Conservation (phyloP, 2,113 vertebrate genomes). For the Haemorhous mexicanus region DNA sequence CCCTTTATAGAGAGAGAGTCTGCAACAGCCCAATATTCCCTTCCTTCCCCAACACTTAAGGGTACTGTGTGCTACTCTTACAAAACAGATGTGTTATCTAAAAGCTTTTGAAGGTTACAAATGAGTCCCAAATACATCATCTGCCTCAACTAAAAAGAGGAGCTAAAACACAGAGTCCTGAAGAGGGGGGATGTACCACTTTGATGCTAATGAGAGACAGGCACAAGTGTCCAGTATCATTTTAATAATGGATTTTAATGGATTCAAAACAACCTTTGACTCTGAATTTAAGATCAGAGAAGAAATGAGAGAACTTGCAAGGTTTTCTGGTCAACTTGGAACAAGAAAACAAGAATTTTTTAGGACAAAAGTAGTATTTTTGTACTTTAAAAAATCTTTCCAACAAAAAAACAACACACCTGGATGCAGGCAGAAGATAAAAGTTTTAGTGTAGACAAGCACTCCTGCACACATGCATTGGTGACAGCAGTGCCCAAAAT, state of each 20-base stretch:
- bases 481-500: neutral
- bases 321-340: neutral
- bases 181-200: neutral
- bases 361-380: neutral
- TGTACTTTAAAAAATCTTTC: neutral
- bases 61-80: neutral
- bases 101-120: neutral
- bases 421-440: neutral
- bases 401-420: neutral
- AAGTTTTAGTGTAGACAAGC: neutral
- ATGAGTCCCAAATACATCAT: neutral
- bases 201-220: neutral
- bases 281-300: neutral
- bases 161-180: neutral
- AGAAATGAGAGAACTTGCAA: neutral
- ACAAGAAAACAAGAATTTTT: neutral
- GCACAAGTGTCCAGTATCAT: neutral
- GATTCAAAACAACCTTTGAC: too few species aligned
- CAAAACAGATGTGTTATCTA: neutral
- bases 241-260: neutral
- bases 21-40: neutral
- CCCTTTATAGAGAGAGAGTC: neutral
- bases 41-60: neutral
- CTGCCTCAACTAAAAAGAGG: neutral
- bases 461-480: rapidly evolving